phyloP scores from a whole-genome alignment of 2,113 vertebrate species.

The Columba janthina region DNA sequence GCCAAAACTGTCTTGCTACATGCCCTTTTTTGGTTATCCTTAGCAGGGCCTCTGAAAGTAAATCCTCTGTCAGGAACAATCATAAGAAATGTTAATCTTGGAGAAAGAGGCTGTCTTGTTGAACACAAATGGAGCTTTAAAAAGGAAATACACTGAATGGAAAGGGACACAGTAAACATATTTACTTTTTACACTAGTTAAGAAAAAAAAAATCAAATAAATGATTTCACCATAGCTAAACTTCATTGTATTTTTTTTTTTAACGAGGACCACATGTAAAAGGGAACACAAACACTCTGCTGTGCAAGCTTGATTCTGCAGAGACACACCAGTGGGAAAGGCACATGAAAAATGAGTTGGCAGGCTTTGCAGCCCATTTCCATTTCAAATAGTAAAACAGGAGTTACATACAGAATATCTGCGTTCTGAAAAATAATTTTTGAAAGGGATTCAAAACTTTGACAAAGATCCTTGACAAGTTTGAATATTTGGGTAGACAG shows the following conservation, averaged over 20 bases:
- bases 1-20: slow-evolving; percentile 83
- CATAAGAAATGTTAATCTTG: slow-evolving; percentile 88
- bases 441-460: neutral
- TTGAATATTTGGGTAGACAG: neutral
- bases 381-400: neutral
- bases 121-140: slow-evolving; percentile 60
- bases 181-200: slow-evolving; percentile 28
- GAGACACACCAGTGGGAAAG: slow-evolving; percentile 29
- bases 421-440: neutral
- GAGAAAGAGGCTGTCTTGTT: slow-evolving; percentile 74
- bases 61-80: slow-evolving; percentile 88
- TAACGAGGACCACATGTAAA: slow-evolving; percentile 60
- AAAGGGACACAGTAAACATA: slow-evolving; percentile 19
- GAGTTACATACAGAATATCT: neutral
- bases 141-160: slow-evolving; percentile 50
- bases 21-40: slow-evolving; percentile 91
- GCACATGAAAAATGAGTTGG: slow-evolving; percentile 48
- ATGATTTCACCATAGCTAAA: slow-evolving; percentile 16
- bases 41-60: slow-evolving; percentile 85
- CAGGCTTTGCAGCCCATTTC: neutral
- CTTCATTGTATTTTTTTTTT: slow-evolving; percentile 49
- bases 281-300: slow-evolving; percentile 48
- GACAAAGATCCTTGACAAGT: neutral
- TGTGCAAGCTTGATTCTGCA: slow-evolving; percentile 39
- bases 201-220: neutral